Evolutionary conservation across 1,140 invertebrate genomes (phyloP), one percentile per base, ranked within the genome.

Genomic region (Melitaea cinxia): DNA sequence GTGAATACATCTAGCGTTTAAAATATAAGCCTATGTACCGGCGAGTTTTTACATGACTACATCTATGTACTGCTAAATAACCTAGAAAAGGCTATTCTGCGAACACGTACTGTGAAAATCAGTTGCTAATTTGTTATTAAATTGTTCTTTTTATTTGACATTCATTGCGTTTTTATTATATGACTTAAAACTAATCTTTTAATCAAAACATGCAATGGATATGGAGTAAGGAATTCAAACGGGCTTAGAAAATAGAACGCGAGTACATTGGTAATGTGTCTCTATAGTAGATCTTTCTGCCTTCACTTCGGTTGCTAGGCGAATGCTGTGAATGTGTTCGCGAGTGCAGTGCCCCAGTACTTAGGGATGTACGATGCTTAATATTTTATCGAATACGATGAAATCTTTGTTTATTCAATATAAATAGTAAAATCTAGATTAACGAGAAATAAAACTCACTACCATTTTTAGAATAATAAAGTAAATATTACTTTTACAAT

Each of bases 231-330:
- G 1, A 12, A 21, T 59, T 17, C 7, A 17, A 30, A 68, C 7
- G 64, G 39, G 37, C 0, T 33, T 49, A 12, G 49, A 58, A 75
- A 71, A 70, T 78, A 70, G 75, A 73, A 75, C 73, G 63, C 54
- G 49, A 12, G 35, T 47, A 4, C 7, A 6, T 53, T 71, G 62
- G 74, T 80, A 68, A 53, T 19, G 57, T 73, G 73, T 42, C 42
- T 57, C 28, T 69, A 65, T 75, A 72, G 78, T 82, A 79, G 80
- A 82, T 86, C 77, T 82, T 77, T 77, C 75, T 83, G 85, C 80
- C 78, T 83, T 85, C 85, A 82, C 81, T 83, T 85, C 69, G 63
- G 85, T 88, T 86, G 81, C 85, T 83, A 88, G 72, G 82, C 81
- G 81, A 77, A 68, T n/a, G 47, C 39, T 78, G 62, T 53, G 62